Percentiles rank a stretch among this genome's conserved stretches.
Conservation (phyloP, 2,113 vertebrate genomes). For the Siniperca knerii region DNA sequence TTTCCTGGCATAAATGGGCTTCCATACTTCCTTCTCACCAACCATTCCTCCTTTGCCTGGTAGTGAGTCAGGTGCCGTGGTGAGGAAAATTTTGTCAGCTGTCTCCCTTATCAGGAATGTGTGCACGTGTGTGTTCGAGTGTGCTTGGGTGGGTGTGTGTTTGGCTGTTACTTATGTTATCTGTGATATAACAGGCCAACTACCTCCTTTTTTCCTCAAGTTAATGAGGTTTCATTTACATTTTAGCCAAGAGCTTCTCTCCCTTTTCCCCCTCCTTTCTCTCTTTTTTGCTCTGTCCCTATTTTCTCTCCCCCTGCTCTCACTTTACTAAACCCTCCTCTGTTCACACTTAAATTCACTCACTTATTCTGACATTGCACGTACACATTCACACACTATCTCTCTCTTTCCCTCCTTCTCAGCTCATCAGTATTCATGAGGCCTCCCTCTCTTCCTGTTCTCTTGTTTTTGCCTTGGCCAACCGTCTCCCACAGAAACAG, state of each 20-base stretch:
- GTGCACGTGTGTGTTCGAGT: slow-evolving; percentile 27
- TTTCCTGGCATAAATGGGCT: slow-evolving; percentile 32
- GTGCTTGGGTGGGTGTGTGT: slow-evolving; percentile 33
- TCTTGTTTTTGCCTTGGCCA: slow-evolving; percentile 81
- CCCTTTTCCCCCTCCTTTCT: slow-evolving; percentile 22
- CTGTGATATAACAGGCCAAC: slow-evolving; percentile 78
- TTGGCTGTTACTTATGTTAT: slow-evolving; percentile 73
- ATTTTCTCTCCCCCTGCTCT: slow-evolving; percentile 63
- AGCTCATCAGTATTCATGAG: slow-evolving; percentile 84
- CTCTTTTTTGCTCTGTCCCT: slow-evolving; percentile 61
- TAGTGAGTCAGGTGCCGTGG: slow-evolving; percentile 70
- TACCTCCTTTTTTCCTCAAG: slow-evolving; percentile 74
- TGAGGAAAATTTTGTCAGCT: slow-evolving; percentile 69
- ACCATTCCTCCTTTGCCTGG: slow-evolving; percentile 38
- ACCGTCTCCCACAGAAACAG: slow-evolving; percentile 79
- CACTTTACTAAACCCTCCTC: slow-evolving; percentile 81
- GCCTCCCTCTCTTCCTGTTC: slow-evolving; percentile 84
- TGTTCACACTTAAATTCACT: slow-evolving; percentile 82
- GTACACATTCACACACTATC: slow-evolving; percentile 55
- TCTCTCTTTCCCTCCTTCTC: slow-evolving; percentile 68
- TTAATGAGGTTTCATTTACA: slow-evolving; percentile 84
- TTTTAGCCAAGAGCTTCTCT: slow-evolving; percentile 79
- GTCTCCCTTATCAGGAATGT: slow-evolving; percentile 61
- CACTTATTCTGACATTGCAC: slow-evolving; percentile 76
- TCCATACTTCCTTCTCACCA: slow-evolving; percentile 31